Evolutionary conservation across 2,113 vertebrate species (phyloP).

Genomic region (Melanerpes aurifrons): DNA sequence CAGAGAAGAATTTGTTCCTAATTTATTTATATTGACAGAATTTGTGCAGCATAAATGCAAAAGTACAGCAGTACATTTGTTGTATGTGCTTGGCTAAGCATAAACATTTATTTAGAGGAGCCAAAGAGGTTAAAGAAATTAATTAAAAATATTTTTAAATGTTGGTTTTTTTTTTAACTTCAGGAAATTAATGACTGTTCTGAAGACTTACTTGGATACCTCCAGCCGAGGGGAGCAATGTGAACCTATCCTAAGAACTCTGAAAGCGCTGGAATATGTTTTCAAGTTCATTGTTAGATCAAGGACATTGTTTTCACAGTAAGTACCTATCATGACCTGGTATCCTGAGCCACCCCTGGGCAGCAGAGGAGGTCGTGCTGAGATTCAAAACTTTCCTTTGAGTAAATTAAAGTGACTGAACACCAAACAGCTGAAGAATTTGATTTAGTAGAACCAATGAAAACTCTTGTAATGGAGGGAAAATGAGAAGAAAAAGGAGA

Average conservation of each 20-base stretch:
- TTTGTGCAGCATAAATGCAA: not conserved
- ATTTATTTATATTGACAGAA: not conserved
- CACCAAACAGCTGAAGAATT: no score
- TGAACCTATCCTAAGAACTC: constrained; percentile 91
- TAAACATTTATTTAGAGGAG: constrained; percentile 5
- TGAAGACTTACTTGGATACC: constrained; percentile 94
- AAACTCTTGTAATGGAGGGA: no score
- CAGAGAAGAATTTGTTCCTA: not conserved
- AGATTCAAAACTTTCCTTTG: no score
- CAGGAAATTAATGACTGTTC: constrained; percentile 95
- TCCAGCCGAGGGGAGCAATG: constrained; percentile 94
- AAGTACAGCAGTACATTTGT: not conserved
- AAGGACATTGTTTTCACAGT: constrained; percentile 96
- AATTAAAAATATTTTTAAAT: not conserved
- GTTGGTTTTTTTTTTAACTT: not conserved
- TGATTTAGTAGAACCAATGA: no score
- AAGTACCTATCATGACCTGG: constrained; percentile 68
- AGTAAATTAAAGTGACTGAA: no score
- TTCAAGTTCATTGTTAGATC: constrained; percentile 99
- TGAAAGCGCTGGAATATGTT: constrained; percentile 97
- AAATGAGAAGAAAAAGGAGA: no score
- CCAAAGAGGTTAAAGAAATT: constrained; percentile 6
- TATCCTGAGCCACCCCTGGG: no score
- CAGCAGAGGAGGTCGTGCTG: no score
- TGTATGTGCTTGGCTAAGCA: constrained; percentile 20